Percentiles rank a stretch among this genome's conserved stretches.
These are phyloP conservation scores for Ptychadena robeensis DNA, from an alignment of 2,797 vertebrate genomes.

Conservation along the genomic window DNA sequence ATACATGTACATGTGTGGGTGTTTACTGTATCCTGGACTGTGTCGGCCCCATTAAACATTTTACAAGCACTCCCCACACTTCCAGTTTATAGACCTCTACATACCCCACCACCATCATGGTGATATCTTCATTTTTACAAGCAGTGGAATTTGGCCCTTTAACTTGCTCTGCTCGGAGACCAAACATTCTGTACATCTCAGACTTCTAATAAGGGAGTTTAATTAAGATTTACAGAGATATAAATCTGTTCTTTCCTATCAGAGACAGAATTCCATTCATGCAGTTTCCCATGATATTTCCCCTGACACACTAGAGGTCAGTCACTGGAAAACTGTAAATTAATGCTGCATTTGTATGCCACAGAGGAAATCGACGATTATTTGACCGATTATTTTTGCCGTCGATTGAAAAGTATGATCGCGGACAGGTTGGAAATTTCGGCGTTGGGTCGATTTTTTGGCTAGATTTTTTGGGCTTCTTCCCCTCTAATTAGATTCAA, in stretches of 20 bases:
- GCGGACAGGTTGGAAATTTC: too few species aligned
- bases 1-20: too few species aligned
- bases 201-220: neutral
- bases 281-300: conserved; percentile 55
- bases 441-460: too few species aligned
- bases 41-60: neutral
- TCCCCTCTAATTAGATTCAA: too few species aligned
- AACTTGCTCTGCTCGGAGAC: neutral
- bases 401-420: too few species aligned
- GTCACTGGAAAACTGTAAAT: conserved; percentile 26
- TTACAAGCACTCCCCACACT: neutral
- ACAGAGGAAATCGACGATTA: too few species aligned
- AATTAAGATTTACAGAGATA: conserved; percentile 24
- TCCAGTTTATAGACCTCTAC: neutral
- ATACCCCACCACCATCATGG: neutral
- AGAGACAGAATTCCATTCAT: conserved; percentile 23
- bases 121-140: neutral
- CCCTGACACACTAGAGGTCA: conserved; percentile 44
- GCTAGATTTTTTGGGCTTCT: too few species aligned
- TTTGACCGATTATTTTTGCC: too few species aligned
- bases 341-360: conserved; percentile 15
- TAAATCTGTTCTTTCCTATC: conserved; percentile 20
- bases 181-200: neutral
- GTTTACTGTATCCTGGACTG: neutral
- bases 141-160: neutral